Evolutionary conservation across 92 coral and sea anemone genomes (phyloP), one percentile per base, ranked within the genome.

Genomic region (Phenganax stokvisi): DNA sequence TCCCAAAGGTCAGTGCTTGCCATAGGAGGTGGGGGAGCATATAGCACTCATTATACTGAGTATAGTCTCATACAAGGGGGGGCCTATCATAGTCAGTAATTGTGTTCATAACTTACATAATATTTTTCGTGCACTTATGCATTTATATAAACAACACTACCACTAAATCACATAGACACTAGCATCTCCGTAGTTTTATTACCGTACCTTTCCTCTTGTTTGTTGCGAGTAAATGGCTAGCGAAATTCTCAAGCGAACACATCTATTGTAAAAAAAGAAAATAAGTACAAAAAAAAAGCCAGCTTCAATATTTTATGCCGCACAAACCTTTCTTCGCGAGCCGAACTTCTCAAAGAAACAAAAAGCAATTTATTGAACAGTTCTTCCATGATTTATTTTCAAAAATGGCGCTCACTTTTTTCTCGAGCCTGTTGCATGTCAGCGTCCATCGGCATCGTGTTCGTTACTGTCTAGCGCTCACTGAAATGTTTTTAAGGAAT

Each of bases 281-380:
- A 66, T 1, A 27, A 71, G 51, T 31, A 29, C 20, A 61, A 27
- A 55, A n/a, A 7, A 9, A 70, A 8, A 64, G 61, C 12, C 28
- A 20, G 16, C 20, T 62, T 13, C 1, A 25, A 9, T 15, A 0
- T n/a, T 12, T 28, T n/a, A 16, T 1, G 51, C 4, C 6, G 57
- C 79, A 9, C 65, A 44, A 76, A 91, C 97, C 97, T 87, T 74
- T 85, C 90, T 79, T 91, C 92, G 54, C 89, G 90, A 70, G 82
- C 85, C 10, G 97, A 57, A 74, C 81, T 89, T 79, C 87, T 84
- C 37, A 91, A 69, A 76, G 80, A 88, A 9, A 91, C 82, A 29
- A 84, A 83, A 10, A 91, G 91, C 10, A 85, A 74, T 51, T 89
- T 89, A 85, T 91, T 87, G 87, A 87, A 91, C 79, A 61, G 88